phyloP scores from a whole-genome alignment of 2,113 vertebrate genomes.

The Lethenteron reissneri region DNA sequence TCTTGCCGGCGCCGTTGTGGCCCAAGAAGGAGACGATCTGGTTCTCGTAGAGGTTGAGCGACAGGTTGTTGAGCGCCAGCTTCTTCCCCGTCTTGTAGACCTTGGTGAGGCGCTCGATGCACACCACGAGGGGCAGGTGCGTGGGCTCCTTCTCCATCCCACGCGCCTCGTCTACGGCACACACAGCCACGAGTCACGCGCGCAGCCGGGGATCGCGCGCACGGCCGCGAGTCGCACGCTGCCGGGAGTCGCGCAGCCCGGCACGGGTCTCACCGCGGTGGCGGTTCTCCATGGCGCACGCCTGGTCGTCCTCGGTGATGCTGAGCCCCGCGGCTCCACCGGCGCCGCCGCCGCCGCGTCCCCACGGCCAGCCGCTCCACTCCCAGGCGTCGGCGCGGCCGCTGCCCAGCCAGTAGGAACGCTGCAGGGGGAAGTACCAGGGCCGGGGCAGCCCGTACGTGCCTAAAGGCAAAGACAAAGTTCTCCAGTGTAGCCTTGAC shows the following conservation, averaged over 20 bases:
- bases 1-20: conserved; percentile 86
- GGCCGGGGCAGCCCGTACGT: conserved; percentile 86
- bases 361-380: conserved; percentile 65
- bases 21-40: conserved; percentile 93
- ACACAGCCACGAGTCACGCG: not conserved
- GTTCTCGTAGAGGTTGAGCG: conserved; percentile 82
- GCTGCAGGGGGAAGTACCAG: conserved; percentile 93
- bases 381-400: not conserved
- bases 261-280: conserved; percentile 31
- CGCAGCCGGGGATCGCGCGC: not conserved
- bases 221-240: not conserved
- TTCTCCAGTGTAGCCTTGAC: too few relatives aligned
- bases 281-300: conserved; percentile 77
- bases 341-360: conserved; percentile 12
- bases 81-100: conserved; percentile 81
- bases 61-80: conserved; percentile 61
- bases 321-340: conserved; percentile 37
- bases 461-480: conserved; percentile 23
- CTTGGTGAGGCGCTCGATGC: conserved; percentile 87
- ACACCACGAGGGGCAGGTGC: conserved; percentile 70
- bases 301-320: conserved; percentile 91
- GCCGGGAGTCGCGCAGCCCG: not conserved
- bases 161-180: conserved; percentile 47
- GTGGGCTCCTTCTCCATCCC: conserved; percentile 84
- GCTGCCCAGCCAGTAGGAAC: conserved; percentile 54